Evolutionary conservation across 2,113 vertebrate genomes (phyloP), one percentile per base, ranked within the genome.

Genomic region (Pedionomus torquatus): DNA sequence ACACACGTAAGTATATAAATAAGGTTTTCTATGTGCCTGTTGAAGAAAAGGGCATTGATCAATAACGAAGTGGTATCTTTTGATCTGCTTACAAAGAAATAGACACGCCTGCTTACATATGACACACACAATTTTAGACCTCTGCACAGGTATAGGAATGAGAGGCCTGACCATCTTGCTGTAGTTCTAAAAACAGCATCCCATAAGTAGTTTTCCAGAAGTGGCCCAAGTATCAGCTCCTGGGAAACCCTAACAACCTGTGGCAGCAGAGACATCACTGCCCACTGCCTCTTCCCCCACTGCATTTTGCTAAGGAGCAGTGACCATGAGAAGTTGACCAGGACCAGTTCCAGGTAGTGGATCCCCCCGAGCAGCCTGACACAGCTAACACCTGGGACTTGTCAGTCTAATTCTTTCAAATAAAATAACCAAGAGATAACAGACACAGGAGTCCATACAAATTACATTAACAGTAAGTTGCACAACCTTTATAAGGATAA

Each of bases 201-300:
- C 28, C 17, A 0, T 12, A 28, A 28, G 20, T 9, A 33, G 16
- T 21, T 19, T 63, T 49, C 41, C 64, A 44, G 5, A 9, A 6
- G 43, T 3, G 23, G 41, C 33, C 28, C 33, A 31, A 31, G 26
- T 7, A 35, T 6, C 54, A 61, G 15, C 58, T 77, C 41, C 28
- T 13, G 23, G 35, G 61, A 80, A 75, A 37, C 18, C 8, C 52
- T 37, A 43, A 54, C n/a, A 46, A 37, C 8, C 12, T 39, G 30
- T 5, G 31, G 49, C 28, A 74, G 55, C 78, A 75, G 18, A 48
- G 39, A 58, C 2, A 0, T 23, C 6, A 2, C 2, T 3, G 30
- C 37, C n/a, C 0, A 0, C 43, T 58, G 48, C 48, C 48, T 35
- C 23, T 9, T 31, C 17, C 30, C 30, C 18, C 18, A 24, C 0